Conservation (phyloP, 2,113 vertebrate species). For the Speoplatyrhinus poulsoni region DNA sequence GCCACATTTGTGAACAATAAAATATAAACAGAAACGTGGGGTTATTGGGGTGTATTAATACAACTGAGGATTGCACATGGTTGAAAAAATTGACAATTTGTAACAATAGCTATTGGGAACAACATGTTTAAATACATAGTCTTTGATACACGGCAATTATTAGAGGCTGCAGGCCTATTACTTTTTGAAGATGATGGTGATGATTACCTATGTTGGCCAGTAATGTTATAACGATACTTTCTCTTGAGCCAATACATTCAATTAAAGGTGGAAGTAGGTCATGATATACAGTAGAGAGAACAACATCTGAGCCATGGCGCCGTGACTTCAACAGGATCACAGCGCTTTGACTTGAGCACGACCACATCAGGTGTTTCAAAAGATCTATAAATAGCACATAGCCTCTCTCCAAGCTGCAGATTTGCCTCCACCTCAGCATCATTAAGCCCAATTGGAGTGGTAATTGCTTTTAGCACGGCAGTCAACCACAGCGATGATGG, state of each 20-base stretch:
- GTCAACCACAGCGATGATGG: constrained; percentile 63
- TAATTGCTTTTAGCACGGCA: constrained; percentile 71
- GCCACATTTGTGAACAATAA: neutral
- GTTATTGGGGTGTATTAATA: no score
- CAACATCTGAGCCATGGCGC: constrained; percentile 45
- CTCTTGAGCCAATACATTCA: no score
- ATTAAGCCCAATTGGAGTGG: constrained; percentile 70
- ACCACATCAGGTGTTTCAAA: constrained; percentile 65
- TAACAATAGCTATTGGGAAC: no score
- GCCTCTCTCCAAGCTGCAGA: constrained; percentile 59
- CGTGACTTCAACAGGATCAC: constrained; percentile 16
- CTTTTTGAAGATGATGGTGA: no score
- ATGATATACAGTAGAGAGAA: constrained; percentile 1
- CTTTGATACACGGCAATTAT: no score
- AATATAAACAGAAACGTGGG: no score
- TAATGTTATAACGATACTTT: no score
- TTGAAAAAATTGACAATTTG: no score
- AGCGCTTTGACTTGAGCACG: constrained; percentile 46
- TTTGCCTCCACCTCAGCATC: constrained; percentile 59
- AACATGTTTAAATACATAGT: no score
- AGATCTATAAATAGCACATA: constrained; percentile 65
- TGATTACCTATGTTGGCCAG: no score
- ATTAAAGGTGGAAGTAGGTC: constrained; percentile 35
- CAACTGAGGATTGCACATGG: no score
- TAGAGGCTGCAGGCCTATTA: no score